Base-by-base conservation (phyloP, 2,797 vertebrate species). In the Acipenser oxyrinchus region DNA sequence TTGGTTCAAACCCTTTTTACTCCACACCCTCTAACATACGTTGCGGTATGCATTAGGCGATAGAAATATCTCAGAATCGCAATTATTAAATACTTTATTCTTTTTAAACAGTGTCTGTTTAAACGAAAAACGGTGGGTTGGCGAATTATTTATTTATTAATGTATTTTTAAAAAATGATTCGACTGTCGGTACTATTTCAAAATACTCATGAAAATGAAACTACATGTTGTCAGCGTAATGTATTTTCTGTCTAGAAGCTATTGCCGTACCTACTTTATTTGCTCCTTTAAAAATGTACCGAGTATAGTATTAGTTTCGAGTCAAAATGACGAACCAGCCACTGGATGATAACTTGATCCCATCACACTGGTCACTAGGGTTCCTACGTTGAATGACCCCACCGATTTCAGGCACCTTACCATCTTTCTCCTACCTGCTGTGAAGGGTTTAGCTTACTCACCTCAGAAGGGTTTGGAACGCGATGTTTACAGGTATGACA, bases 401-500 rank as follows among this genome's bases (percentile, higher is more conserved):
- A 37, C 37, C 37, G 0, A 37, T 37, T 37, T 5, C 37, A 37
- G 37, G 3, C 4, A 37, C 37, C 37, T 3, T 37, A 37, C 37
- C 37, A 37, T 37, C 37, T 37, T 37, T 1, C 4, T 37, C 37
- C 37, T 5, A 37, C 37, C 37, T 4, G 37, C 37, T 37, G 4
- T 37, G 37, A 37, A 37, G 4, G 37, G 37, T 12, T 37, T 37
- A 37, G 37, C 37, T 37, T 37, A 52, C 69, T 83, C 71, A 89
- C 89, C 85, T 91, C 84, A 1, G 68, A 63, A 0, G 78, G 72
- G 69, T 70, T 8, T 1, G 87, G 87, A 23, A 77, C 79, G 72
- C 74, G 77, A 79, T 91, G 87, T n/a, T 50, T 75, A 74, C 88
- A 89, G 63, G 80, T 71, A 60, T 87, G 82, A 64, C 82, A 74